Conservation (phyloP, 2,113 vertebrate genomes). For the Pontoporia blainvillei region DNA sequence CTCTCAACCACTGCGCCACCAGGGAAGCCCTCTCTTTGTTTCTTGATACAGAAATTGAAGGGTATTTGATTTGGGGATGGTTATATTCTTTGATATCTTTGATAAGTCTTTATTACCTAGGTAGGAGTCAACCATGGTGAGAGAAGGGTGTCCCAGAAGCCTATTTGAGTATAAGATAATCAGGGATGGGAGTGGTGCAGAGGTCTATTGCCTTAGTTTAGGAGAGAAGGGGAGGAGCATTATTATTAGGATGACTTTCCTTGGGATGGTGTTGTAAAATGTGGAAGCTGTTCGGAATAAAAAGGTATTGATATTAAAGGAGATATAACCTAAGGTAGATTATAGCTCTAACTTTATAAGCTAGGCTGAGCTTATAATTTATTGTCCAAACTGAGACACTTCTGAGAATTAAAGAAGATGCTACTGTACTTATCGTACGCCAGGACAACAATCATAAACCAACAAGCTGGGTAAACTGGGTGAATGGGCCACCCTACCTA, state of each 20-base stretch:
- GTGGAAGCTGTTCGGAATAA: neutral
- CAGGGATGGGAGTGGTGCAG: neutral
- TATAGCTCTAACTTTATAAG: neutral
- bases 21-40: neutral
- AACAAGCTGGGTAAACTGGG: neutral
- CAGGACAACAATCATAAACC: neutral
- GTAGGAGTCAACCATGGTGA: neutral
- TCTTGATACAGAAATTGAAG: neutral
- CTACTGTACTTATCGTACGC: fast-evolving
- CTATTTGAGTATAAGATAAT: neutral
- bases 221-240: neutral
- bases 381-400: neutral
- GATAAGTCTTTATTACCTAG: neutral
- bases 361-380: neutral
- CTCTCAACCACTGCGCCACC: no score
- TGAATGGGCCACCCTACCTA: neutral
- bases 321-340: neutral
- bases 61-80: no score
- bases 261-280: neutral
- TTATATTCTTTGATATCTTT: neutral
- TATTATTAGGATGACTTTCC: neutral
- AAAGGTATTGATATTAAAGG: neutral
- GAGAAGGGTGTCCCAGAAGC: neutral
- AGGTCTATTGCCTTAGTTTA: neutral
- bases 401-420: neutral